Conservation (phyloP, 1,140 invertebrate genomes). For the Adelges cooleyi region DNA sequence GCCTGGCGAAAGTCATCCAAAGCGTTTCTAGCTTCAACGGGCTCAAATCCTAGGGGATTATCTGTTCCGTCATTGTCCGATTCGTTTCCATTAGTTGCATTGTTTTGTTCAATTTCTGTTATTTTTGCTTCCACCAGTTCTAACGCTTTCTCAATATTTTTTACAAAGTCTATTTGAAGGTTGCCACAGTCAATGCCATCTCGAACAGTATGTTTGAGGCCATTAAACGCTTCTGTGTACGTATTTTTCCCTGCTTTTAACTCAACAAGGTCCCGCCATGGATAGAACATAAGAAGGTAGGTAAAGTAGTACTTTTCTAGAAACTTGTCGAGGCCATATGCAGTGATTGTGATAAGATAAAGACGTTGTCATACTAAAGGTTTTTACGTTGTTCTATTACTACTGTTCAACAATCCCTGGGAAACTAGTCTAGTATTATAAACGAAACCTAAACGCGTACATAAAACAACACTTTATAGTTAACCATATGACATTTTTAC, state of each 20-base stretch:
- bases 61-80: constrained; percentile 8
- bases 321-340: no score
- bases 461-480: no score
- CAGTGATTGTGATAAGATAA: no score
- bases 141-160: constrained; percentile 13
- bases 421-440: no score
- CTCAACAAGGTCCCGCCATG: not conserved
- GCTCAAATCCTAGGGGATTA: constrained; percentile 2
- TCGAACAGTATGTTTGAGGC: not conserved
- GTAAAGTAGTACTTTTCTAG: no score
- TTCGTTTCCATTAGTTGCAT: no score
- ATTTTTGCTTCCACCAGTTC: constrained; percentile 8
- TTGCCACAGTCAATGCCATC: not conserved
- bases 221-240: constrained; percentile 16
- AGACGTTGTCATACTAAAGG: no score
- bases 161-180: not conserved
- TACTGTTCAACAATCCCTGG: no score
- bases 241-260: constrained; percentile 1
- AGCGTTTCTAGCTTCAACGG: constrained; percentile 7
- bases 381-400: no score
- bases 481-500: no score
- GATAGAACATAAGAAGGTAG: no score
- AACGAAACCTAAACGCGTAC: no score
- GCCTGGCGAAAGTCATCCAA: constrained; percentile 1
- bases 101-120: not conserved